phyloP scores from a whole-genome alignment of 2,113 vertebrate species.

The Megaleporinus macrocephalus region DNA sequence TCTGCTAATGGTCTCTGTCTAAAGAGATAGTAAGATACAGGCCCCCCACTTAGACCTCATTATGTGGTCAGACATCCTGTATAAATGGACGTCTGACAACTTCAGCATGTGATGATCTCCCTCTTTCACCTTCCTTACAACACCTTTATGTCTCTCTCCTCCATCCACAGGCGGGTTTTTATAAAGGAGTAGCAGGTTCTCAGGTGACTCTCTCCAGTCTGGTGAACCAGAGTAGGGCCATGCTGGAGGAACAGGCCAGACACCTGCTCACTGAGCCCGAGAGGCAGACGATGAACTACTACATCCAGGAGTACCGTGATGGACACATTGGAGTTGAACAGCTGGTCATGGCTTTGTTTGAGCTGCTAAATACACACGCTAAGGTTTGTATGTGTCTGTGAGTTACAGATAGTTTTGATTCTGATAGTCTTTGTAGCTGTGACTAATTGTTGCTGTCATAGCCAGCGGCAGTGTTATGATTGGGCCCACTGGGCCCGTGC shows the following conservation, averaged over 20 bases:
- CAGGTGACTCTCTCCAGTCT: slow-evolving; percentile 95
- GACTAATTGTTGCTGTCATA: neutral
- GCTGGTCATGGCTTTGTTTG: slow-evolving; percentile 90
- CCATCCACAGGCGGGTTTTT: slow-evolving; percentile 83
- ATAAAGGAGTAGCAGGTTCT: slow-evolving; percentile 91
- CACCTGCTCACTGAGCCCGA: slow-evolving; percentile 89
- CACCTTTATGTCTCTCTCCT: neutral
- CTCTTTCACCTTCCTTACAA: neutral
- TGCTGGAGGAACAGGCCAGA: slow-evolving; percentile 92
- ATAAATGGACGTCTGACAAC: neutral
- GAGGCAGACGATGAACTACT: slow-evolving; percentile 91
- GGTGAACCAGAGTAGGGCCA: slow-evolving; percentile 88
- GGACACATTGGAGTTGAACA: slow-evolving; percentile 88
- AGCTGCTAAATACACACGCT: slow-evolving; percentile 95
- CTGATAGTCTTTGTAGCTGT: neutral
- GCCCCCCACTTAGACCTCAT: neutral
- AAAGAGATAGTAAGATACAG: neutral
- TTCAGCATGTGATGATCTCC: neutral
- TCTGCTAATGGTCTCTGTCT: neutral
- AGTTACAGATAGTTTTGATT: neutral
- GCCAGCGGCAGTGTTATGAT: too few species aligned
- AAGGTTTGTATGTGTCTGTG: slow-evolving; percentile 79
- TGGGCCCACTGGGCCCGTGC: too few species aligned
- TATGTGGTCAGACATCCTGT: neutral
- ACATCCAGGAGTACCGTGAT: slow-evolving; percentile 91